A percentile compares a stretch with the other conserved stretches of the same genome.
Evolutionary conservation across 2,113 vertebrate genomes (phyloP).

Genomic region (Cyprinodon brontotheroides): DNA sequence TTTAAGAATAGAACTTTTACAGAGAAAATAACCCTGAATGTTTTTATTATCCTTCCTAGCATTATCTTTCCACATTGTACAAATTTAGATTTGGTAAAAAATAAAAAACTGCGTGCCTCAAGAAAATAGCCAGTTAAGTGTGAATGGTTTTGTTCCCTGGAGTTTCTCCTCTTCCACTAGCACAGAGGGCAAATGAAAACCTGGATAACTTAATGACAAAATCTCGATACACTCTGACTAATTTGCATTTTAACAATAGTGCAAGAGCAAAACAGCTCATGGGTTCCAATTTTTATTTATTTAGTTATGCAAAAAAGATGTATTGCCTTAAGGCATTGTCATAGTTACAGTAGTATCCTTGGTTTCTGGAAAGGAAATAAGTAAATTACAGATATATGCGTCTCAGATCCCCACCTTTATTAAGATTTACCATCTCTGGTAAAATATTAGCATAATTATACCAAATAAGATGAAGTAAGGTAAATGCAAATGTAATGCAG

Average conservation of each 20-base stretch:
- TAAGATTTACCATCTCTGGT: not conserved
- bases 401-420: not conserved
- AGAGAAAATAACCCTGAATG: conserved; percentile 23
- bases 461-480: not conserved
- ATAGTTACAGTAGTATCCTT: not conserved
- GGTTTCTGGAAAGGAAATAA: not conserved
- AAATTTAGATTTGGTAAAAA: conserved; percentile 29
- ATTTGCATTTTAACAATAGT: conserved; percentile 10
- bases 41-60: conserved; percentile 5
- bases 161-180: not conserved
- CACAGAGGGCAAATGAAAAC: conserved; percentile 16
- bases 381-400: not conserved
- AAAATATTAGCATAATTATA: conserved; percentile 5
- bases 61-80: not conserved
- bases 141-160: conserved; percentile 1
- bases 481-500: conserved; percentile 1
- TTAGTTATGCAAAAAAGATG: not conserved
- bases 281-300: not conserved
- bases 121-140: conserved; percentile 20
- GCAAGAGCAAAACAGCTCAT: not conserved
- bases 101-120: not conserved
- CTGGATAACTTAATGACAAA: not conserved
- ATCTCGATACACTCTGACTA: not conserved
- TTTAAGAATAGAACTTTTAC: not conserved
- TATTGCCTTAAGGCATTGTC: not conserved